These are phyloP conservation scores for Griposia aprilina DNA, from an alignment of 2,888 invertebrate genomes.

Conservation along the genomic window DNA sequence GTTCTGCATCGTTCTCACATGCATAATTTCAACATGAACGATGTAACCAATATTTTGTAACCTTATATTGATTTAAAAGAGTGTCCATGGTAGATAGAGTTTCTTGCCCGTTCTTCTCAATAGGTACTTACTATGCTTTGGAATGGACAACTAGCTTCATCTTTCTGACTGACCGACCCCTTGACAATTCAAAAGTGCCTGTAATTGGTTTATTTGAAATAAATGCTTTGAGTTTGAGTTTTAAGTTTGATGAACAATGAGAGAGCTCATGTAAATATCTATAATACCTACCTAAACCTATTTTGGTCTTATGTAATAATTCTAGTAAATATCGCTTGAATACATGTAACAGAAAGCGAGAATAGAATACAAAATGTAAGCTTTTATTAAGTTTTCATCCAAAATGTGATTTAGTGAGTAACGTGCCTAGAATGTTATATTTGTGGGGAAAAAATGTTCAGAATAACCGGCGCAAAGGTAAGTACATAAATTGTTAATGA, in stretches of 20 bases:
- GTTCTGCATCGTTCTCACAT: too few relatives aligned
- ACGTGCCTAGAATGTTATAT: constrained; percentile 44
- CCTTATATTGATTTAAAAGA: too few relatives aligned
- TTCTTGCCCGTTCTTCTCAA: too few relatives aligned
- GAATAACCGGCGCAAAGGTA: constrained; percentile 10
- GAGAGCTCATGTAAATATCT: background rate
- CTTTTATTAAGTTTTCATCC: constrained; percentile 64
- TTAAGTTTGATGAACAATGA: constrained; percentile 5
- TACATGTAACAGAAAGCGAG: constrained; percentile 43
- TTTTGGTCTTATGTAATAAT: constrained; percentile 14
- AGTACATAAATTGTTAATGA: constrained; percentile 8
- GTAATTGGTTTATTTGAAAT: too few relatives aligned
- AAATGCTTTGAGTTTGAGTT: too few relatives aligned
- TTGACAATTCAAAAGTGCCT: too few relatives aligned
- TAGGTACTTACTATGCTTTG: too few relatives aligned
- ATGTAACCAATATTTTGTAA: too few relatives aligned
- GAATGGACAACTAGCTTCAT: too few relatives aligned
- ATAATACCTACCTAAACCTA: background rate
- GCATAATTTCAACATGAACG: too few relatives aligned
- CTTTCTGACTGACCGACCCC: too few relatives aligned
- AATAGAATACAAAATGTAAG: constrained; percentile 61
- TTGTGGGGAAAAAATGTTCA: constrained; percentile 26
- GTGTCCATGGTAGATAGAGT: too few relatives aligned
- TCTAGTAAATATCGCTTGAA: constrained; percentile 26
- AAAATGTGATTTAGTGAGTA: constrained; percentile 63